Evolutionary conservation across 2,888 invertebrate genomes (phyloP), one percentile per base, ranked within the genome.

Genomic region (Hedychridium roseum): DNA sequence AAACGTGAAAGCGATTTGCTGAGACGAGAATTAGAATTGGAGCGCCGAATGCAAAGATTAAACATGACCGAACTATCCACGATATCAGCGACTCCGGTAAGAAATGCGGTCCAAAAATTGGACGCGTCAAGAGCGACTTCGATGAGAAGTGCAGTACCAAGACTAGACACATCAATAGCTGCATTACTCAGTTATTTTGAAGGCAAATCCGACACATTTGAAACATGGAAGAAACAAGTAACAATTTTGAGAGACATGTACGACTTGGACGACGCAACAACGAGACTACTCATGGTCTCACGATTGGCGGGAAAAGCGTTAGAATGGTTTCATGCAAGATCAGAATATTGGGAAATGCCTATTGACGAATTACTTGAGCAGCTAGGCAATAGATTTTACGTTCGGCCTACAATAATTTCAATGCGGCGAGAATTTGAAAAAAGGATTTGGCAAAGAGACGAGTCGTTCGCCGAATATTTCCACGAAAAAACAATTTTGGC

Each of bases 271-370:
- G 49, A 35, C n/a, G 18, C 15, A 16, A 32, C 20, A 2, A 31
- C 27, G 11, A 34, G 44, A 26, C 5, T 51, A 3, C 20, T 54
- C 20, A 20, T 44, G 1, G 43, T 42, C 0, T 36, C 42, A 2
- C 34, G 53, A n/a, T 37, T 59, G 5, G 54, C 30, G 14, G 43
- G 32, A 1, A 40, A 23, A 7, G 47, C 54, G 9, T 21, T 37
- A 7, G 37, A 49, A n/a, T 54, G 56, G 56, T 49, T 56, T 7
- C 47, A 54, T 7, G 54, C 52, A 2, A 49, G 43, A 12, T 26
- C 37, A 12, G 58, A 55, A 1, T n/a, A 21, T 3, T 18, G 53
- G 1, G 40, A 28, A 6, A 51, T 52, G 47, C 2, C 2, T 0
- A 11, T 49, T 2, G 23, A 21, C 4, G 21, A 34, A 1, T 20